Base-by-base conservation (phyloP, 2,797 vertebrate species). In the Falco rusticolus region DNA sequence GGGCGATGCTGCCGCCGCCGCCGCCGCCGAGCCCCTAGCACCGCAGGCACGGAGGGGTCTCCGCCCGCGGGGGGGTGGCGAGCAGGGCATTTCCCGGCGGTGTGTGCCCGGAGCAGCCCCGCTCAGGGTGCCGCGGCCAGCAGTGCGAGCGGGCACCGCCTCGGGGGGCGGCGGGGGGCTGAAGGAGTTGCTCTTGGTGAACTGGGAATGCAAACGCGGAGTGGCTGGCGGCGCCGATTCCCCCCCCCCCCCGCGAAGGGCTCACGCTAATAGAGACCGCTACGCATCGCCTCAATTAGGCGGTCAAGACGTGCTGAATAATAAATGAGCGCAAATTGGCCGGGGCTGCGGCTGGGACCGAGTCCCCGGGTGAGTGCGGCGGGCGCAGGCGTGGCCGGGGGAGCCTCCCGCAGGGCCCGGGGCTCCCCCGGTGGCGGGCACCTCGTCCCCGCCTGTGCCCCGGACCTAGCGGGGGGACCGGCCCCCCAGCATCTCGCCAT, bases 271-370 rank as follows among this genome's bases (percentile, higher is more conserved):
- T 64, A 70, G 89, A 89, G 76, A 4, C 85, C 37, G 79, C 85
- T 82, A 31, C 83, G 41, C 77, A 48, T 89, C 74, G 65, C 89
- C 47, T 56, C 95, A 88, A 87, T 91, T 90, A 91, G 89, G 94
- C 77, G 84, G 91, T 72, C 89, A 79, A 81, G 89, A 72, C 6
- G 19, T 56, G 66, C 64, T 95, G 94, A 93, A 93, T 94, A 91
- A 89, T 87, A 54, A 92, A 93, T 39, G 89, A 93, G 71, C 45
- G 0, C 16, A 34, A 34, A 34, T 34, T 34, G 84, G 79, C 76
- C 78, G 51, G 3, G 25, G 86, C 83, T 80, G 89, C 87, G 87
- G 84, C 90, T 84, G 94, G 87, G 87, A n/a, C 74, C 3, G 5
- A 14, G 61, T 66, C 48, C 93, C 68, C 6, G 0, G 56, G 26